Percentiles rank a stretch among this genome's conserved stretches.
These are phyloP conservation scores for Crotalus horridus DNA, from an alignment of 2,113 vertebrate species.

Conservation along the genomic window DNA sequence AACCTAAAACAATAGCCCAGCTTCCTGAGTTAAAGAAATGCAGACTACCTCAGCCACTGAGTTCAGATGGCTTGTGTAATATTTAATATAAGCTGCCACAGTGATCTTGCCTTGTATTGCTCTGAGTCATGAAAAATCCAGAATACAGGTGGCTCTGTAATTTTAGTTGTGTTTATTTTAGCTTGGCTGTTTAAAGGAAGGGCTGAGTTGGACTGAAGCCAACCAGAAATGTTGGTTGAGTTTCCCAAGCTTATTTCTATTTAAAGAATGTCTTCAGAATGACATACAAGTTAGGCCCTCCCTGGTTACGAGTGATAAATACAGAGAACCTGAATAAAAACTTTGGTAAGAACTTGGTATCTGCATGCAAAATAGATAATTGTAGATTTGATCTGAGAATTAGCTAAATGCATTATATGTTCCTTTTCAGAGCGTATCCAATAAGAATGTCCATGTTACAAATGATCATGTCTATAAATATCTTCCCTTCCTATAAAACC, in stretches of 20 bases:
- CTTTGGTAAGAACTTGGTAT: not conserved
- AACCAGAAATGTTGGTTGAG: accelerated
- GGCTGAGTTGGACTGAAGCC: conserved; percentile 4
- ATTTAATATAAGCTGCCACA: accelerated
- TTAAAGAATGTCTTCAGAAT: not conserved
- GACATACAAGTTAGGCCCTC: accelerated
- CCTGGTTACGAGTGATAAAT: not conserved
- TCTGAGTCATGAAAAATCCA: not conserved
- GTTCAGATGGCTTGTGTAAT: not conserved
- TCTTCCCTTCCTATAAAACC: not conserved
- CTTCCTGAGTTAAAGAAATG: not conserved
- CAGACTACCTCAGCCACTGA: not conserved
- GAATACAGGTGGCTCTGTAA: not conserved
- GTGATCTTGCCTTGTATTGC: accelerated
- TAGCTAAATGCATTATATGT: not conserved
- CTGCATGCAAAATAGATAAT: not conserved
- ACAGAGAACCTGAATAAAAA: not conserved
- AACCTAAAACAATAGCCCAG: not conserved
- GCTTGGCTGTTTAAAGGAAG: conserved; percentile 11
- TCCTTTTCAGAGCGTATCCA: not conserved
- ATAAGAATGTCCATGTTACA: not conserved
- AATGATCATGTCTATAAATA: not conserved
- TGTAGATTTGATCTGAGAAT: not conserved
- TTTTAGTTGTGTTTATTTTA: not conserved
- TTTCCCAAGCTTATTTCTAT: conserved; percentile 13